Percentiles rank a stretch among this genome's conserved stretches.
phyloP scores from a whole-genome alignment of 2,113 vertebrate species.

The Anguilla japonica region DNA sequence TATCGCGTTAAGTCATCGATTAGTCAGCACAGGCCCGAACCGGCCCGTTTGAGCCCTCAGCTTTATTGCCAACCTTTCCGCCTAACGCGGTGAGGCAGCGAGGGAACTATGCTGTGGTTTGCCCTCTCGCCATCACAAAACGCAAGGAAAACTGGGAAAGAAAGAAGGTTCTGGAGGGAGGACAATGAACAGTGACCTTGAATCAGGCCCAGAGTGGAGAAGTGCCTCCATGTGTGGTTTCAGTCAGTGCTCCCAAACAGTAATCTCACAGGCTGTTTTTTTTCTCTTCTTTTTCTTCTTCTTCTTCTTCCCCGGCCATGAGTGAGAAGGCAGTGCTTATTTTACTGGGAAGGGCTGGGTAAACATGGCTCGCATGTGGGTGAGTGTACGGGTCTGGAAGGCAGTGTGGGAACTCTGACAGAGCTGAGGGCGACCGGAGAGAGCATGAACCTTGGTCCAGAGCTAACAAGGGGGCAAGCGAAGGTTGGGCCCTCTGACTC shows the following conservation, averaged over 20 bases:
- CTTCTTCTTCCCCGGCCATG: slow-evolving; percentile 26
- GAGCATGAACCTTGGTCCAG: slow-evolving; percentile 15
- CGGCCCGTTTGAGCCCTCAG: slow-evolving; percentile 34
- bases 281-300: slow-evolving; percentile 18
- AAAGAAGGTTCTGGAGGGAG: slow-evolving; percentile 36
- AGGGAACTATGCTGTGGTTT: slow-evolving; percentile 33
- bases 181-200: slow-evolving; percentile 43
- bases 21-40: neutral
- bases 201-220: slow-evolving; percentile 31
- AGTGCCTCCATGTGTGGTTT: slow-evolving; percentile 26
- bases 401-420: slow-evolving; percentile 14
- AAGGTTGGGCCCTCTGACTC: slow-evolving; percentile 23
- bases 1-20: slow-evolving; percentile 16
- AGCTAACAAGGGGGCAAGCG: slow-evolving; percentile 23
- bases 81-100: slow-evolving; percentile 32
- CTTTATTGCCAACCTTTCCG: slow-evolving; percentile 27
- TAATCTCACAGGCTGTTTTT: slow-evolving; percentile 46
- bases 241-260: slow-evolving; percentile 31
- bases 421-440: neutral
- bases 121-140: slow-evolving; percentile 37
- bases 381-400: slow-evolving; percentile 6
- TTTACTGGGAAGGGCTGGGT: slow-evolving; percentile 43
- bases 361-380: slow-evolving; percentile 42
- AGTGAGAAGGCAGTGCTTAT: slow-evolving; percentile 46
- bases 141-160: slow-evolving; percentile 29